A percentile compares a stretch with the other conserved stretches of the same genome.
Conservation (phyloP, 1,140 invertebrate genomes). For the Hirudo medicinalis region DNA sequence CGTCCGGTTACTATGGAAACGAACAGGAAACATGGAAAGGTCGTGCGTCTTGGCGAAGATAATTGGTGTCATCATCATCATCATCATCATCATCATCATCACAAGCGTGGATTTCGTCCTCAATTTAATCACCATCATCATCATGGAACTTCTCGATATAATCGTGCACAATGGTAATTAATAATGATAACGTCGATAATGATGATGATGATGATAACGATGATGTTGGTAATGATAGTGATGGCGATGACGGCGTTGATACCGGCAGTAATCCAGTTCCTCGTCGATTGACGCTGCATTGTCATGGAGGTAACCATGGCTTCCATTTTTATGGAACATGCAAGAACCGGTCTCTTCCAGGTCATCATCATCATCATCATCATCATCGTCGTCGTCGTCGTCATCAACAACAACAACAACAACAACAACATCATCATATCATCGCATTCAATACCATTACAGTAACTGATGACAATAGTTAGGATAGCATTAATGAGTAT, state of each 20-base stretch:
- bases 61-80: too few relatives aligned
- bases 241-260: neutral
- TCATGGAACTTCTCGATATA: neutral
- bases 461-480: neutral
- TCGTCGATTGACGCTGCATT: neutral
- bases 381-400: neutral
- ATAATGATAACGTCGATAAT: constrained; percentile 1
- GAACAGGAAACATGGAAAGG: too few relatives aligned
- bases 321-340: neutral
- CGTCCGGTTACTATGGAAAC: too few relatives aligned
- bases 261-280: neutral
- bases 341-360: neutral
- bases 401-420: neutral
- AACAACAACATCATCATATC: neutral
- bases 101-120: neutral
- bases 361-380: neutral
- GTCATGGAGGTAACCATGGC: neutral
- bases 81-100: too few relatives aligned
- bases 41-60: too few relatives aligned
- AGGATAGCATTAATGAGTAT: neutral
- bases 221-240: neutral
- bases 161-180: too few relatives aligned
- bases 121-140: neutral
- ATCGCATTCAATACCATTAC: neutral
- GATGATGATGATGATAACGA: constrained; percentile 4